Evolutionary conservation across 1,140 invertebrate species (phyloP), one percentile per base, ranked within the genome.

Genomic region (Drosophila sulfurigaster): DNA sequence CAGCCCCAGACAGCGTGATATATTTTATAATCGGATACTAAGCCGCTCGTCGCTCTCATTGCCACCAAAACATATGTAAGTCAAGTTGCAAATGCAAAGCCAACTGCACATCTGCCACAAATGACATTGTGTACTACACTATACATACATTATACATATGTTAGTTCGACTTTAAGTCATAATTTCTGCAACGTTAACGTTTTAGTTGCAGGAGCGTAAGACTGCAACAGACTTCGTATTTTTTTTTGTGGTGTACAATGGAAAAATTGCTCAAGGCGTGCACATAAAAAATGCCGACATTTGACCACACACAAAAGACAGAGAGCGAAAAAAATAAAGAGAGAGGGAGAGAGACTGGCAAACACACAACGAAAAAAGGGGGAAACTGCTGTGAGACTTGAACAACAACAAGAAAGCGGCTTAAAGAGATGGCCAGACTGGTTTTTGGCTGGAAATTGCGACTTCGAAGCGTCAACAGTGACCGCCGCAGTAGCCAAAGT

Each of bases 231-330:
- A 43, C 49, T 35, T 3, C 20, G 20, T 25, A 4, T 25, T 4
- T 56, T 51, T 25, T 51, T 20, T 49, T 54, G 6, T 13, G 20
- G 20, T 49, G 63, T 75, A 83, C 81, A 83, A 83, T 82, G 83
- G 77, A 69, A 81, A 52, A 65, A 78, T 86, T 85, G 81, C 81
- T 73, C 78, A 85, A 85, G 81, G 81, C 77, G 81, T 63, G 58
- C 74, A 78, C 73, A 82, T 86, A 80, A 82, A 82, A 88, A 88
- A 88, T 66, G 80, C 74, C 82, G 82, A 87, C 82, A 83, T 87
- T 87, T 87, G 82, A 88, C 80, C 83, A 89, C 82, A 86, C 46
- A 46, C 38, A 71, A 20, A 5, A 51, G 41, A 45, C 41, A 41
- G 38, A 41, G 38, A 10, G 38, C 51, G 48, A 25, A 32, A 35